A percentile compares a stretch with the other conserved stretches of the same genome.
phyloP scores from a whole-genome alignment of 2,888 invertebrate genomes.

The Erynnis tages region DNA sequence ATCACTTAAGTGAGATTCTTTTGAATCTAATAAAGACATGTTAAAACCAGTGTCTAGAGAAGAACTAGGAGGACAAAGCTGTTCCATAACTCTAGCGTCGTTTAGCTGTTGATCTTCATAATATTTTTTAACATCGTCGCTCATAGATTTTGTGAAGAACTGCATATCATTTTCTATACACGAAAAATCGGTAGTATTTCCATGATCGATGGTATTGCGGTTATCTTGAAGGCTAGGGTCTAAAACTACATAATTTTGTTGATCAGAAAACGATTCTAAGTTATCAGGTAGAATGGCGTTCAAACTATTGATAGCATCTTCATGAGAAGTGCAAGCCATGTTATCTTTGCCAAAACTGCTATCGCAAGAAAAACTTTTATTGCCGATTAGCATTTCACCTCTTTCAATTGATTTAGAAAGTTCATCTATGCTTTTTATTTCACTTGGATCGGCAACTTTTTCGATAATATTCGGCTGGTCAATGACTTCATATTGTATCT shows the following conservation, averaged over 20 bases:
- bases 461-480: slow-evolving; percentile 78
- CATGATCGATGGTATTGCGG: slow-evolving; percentile 54
- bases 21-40: slow-evolving; percentile 66
- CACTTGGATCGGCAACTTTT: slow-evolving; percentile 71
- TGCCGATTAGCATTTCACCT: slow-evolving; percentile 65
- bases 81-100: slow-evolving; percentile 64
- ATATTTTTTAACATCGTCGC: slow-evolving; percentile 74
- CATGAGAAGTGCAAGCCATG: slow-evolving; percentile 51
- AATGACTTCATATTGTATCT: slow-evolving; percentile 77
- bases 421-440: slow-evolving; percentile 77
- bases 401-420: slow-evolving; percentile 73
- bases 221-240: slow-evolving; percentile 59
- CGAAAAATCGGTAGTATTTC: slow-evolving; percentile 64
- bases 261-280: slow-evolving; percentile 66
- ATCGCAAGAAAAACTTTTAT: slow-evolving; percentile 51
- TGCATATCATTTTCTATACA: slow-evolving; percentile 76
- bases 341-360: slow-evolving; percentile 55
- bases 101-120: slow-evolving; percentile 68
- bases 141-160: slow-evolving; percentile 74
- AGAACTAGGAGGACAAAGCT: slow-evolving; percentile 64
- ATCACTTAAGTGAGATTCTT: slow-evolving; percentile 57
- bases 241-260: slow-evolving; percentile 68
- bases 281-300: slow-evolving; percentile 70
- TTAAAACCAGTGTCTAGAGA: slow-evolving; percentile 65
- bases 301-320: slow-evolving; percentile 66